Percentiles rank a stretch among this genome's conserved stretches.
Evolutionary conservation across 2,797 vertebrate species (phyloP).

Genomic region (Myiothlypis coronata): DNA sequence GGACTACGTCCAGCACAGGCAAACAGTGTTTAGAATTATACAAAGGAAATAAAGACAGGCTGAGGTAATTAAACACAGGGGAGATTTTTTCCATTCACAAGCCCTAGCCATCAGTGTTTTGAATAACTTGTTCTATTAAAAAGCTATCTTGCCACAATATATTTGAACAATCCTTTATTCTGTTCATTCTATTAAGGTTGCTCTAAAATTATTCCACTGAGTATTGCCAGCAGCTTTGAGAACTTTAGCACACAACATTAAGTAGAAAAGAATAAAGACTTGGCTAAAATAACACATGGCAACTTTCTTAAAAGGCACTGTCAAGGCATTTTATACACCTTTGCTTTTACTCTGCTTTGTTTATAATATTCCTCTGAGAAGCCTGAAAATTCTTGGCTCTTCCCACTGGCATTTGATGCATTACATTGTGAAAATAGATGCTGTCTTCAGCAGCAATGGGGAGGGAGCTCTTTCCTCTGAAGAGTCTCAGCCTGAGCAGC

Average conservation of each 20-base stretch:
- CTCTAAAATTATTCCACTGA: constrained; percentile 49
- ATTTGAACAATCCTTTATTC: constrained; percentile 55
- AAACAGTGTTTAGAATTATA: background rate
- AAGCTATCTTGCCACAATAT: constrained; percentile 37
- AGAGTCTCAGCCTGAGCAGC: background rate
- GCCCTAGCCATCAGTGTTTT: constrained; percentile 7
- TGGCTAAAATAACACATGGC: constrained; percentile 22
- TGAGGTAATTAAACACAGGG: constrained; percentile 43
- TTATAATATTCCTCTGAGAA: constrained; percentile 14
- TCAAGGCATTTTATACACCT: constrained; percentile 17
- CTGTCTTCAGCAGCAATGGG: background rate
- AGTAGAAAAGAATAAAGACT: constrained; percentile 53
- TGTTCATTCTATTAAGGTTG: constrained; percentile 57
- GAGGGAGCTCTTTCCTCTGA: background rate
- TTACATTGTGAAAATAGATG: background rate
- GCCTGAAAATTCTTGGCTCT: constrained; percentile 15
- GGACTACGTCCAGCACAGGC: background rate
- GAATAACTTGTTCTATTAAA: constrained; percentile 58
- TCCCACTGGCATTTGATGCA: background rate
- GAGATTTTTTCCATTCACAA: constrained; percentile 41
- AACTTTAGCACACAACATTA: constrained; percentile 36
- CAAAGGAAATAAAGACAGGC: constrained; percentile 33
- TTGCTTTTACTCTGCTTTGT: background rate
- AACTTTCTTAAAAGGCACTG: constrained; percentile 5
- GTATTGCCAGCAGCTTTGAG: constrained; percentile 57